Percentiles rank a stretch among this genome's conserved stretches.
These are phyloP conservation scores for Diglossa cyanea DNA, from an alignment of 2,797 vertebrate genomes.

Conservation along the genomic window DNA sequence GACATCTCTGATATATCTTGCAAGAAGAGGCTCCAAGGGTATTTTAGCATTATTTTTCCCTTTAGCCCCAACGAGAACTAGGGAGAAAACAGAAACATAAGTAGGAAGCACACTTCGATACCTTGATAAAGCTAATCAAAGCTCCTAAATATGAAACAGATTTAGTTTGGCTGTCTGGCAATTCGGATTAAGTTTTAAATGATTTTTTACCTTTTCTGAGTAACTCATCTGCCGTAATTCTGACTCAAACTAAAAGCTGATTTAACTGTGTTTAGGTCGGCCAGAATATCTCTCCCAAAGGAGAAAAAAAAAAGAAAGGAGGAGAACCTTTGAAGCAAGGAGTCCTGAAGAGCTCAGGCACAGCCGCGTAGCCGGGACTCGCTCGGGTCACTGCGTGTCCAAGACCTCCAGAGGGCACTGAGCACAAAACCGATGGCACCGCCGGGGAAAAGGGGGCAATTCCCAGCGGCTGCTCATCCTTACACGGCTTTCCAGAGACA, in stretches of 20 bases:
- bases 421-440: neutral
- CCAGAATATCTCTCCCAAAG: neutral
- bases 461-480: neutral
- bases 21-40: neutral
- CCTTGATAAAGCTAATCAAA: neutral
- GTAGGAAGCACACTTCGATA: neutral
- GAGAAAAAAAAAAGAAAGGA: neutral
- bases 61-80: neutral
- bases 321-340: neutral
- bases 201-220: neutral
- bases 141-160: neutral
- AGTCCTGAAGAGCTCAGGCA: neutral
- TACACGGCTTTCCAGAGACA: neutral
- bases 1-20: neutral
- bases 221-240: rapidly evolving
- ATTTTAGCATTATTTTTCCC: neutral
- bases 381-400: neutral
- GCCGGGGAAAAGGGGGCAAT: rapidly evolving
- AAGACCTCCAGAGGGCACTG: conserved; percentile 53
- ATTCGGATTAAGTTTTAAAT: neutral
- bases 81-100: neutral
- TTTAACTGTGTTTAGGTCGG: neutral
- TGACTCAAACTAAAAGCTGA: neutral
- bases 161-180: neutral
- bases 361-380: neutral